A percentile compares a stretch with the other conserved stretches of the same genome.
These are phyloP conservation scores for Rhagoletis zephyria DNA, from an alignment of 1,140 invertebrate species.

Conservation along the genomic window DNA sequence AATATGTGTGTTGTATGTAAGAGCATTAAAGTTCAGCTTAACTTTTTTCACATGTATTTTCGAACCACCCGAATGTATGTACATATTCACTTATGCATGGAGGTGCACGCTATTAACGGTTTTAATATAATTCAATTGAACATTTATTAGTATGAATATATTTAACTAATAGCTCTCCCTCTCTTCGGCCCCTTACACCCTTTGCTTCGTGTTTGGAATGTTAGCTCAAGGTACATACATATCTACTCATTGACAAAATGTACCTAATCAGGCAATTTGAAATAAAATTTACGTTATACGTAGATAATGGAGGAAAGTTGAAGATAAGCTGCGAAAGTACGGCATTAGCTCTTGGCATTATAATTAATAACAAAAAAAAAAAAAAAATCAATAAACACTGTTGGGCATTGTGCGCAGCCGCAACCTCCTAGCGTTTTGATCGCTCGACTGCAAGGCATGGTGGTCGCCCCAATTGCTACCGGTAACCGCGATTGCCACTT, in stretches of 20 bases:
- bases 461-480: conserved; percentile 37
- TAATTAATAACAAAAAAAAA: conserved; percentile 30
- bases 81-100: too few species aligned
- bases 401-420: conserved; percentile 23
- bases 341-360: conserved; percentile 1
- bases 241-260: conserved; percentile 26
- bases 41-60: too few species aligned
- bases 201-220: background rate
- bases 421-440: background rate
- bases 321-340: conserved; percentile 20
- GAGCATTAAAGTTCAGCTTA: too few species aligned
- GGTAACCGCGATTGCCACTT: background rate
- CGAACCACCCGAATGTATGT: too few species aligned
- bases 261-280: background rate
- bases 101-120: background rate
- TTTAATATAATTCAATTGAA: conserved; percentile 27
- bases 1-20: too few species aligned
- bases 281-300: background rate
- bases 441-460: conserved; percentile 17
- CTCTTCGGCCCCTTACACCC: background rate
- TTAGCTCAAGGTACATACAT: background rate
- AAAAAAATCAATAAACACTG: conserved; percentile 13
- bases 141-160: conserved; percentile 1
- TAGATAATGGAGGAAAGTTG: conserved; percentile 18
- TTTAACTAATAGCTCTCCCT: background rate